Conservation (phyloP, 2,888 invertebrate species). For the Ophioninae sp. region DNA sequence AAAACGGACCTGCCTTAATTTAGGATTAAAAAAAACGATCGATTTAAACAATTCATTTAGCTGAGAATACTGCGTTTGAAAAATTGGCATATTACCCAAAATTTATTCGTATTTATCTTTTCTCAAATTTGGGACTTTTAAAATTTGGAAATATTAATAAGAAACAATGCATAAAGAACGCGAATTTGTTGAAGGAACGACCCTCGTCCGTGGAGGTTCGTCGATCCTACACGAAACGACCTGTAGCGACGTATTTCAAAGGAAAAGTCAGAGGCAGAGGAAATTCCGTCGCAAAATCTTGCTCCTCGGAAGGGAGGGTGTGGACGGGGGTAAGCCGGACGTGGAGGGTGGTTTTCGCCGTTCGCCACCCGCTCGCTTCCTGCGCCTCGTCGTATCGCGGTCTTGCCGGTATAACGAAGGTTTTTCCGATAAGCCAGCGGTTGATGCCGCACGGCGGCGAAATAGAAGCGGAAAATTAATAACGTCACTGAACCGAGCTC, state of each 20-base stretch:
- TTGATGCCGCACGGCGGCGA: constrained; percentile 40
- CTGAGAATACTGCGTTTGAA: too few species aligned
- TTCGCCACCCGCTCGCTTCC: constrained; percentile 1
- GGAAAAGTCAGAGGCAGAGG: constrained; percentile 28
- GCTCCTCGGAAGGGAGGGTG: constrained; percentile 19
- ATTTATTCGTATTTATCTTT: too few species aligned
- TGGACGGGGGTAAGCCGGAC: constrained; percentile 49
- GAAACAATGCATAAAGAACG: not conserved
- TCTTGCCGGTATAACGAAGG: constrained; percentile 43
- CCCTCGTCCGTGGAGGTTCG: not conserved
- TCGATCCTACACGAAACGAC: constrained; percentile 9
- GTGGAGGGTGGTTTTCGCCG: constrained; percentile 38
- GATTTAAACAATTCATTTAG: too few species aligned
- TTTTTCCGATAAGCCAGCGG: constrained; percentile 62
- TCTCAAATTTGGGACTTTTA: too few species aligned
- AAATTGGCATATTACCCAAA: too few species aligned
- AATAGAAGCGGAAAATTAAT: constrained; percentile 63
- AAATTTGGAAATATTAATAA: too few species aligned
- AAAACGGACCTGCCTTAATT: too few species aligned
- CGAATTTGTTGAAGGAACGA: not conserved
- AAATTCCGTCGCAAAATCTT: constrained; percentile 54
- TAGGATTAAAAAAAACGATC: too few species aligned
- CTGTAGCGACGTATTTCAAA: constrained; percentile 22
- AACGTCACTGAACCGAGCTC: constrained; percentile 54
- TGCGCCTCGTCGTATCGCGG: constrained; percentile 16